Evolutionary conservation across 1,140 invertebrate species (phyloP), one percentile per base, ranked within the genome.

Genomic region (Drosophila rhopaloa): DNA sequence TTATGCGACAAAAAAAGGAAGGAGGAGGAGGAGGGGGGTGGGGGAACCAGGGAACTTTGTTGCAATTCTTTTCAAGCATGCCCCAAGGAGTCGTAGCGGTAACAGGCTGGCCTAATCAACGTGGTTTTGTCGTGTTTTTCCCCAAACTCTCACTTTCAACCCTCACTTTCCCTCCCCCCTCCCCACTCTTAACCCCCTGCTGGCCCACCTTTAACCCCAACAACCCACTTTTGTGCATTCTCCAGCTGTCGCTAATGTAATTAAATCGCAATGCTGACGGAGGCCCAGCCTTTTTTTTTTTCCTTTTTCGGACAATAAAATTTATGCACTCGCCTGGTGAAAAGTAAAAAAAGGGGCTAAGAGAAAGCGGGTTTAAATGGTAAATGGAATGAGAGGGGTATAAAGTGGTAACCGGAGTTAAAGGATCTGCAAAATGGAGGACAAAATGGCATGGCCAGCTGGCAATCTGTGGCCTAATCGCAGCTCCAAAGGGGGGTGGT

Each of bases 1-100:
- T 86, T 86, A 78, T 60, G 66, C 67, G 60, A 73, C 74, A 44
- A 41, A 51, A 9, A 41, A 35, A 5, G 5, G 5, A 11, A 13
- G 9, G n/a, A 1, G 16, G 7, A 19, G 8, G 14, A 11, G 9
- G n/a, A 1, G 16, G 5, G 29, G 8, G 14, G n/a, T 14, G 7
- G 29, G 5, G 13, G n/a, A 19, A 11, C 14, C 27, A 8, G 68
- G 43, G 32, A 60, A 60, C 54, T 55, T 60, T 37, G 67, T 66
- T 76, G 82, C 82, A 88, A 88, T 88, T 86, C 68, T 60, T 70
- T 57, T 79, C 59, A 88, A 86, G 82, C 82, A 83, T 88, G 71
- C 82, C 82, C 82, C 76, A 88, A 76, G 82, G 82, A 88, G 77
- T 83, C 79, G 72, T 79, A 50, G 65, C 56, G 35, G 59, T 54